Evolutionary conservation across 2,888 invertebrate genomes (phyloP).

Genomic region (Drosophila ezoana): DNA sequence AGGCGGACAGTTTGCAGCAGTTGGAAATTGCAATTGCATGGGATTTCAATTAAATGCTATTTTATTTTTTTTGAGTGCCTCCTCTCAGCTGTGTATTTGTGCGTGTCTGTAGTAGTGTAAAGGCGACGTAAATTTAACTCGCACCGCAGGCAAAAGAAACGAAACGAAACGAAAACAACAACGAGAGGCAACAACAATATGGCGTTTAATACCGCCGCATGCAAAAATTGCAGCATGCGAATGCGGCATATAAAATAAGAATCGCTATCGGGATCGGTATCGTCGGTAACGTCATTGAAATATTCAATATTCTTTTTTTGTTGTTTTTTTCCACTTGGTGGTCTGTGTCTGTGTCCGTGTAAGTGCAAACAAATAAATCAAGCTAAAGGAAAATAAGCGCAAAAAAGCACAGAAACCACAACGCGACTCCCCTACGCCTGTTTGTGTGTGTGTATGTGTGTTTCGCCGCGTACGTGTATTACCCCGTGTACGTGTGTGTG

Average conservation of each 20-base stretch:
- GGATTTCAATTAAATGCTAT: constrained; percentile 49
- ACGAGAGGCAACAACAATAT: constrained; percentile 62
- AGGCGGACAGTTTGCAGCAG: constrained; percentile 62
- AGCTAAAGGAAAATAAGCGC: constrained; percentile 44
- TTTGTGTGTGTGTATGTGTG: constrained; percentile 5
- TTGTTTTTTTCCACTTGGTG: constrained; percentile 44
- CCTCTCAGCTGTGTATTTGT: constrained; percentile 47
- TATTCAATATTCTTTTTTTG: constrained; percentile 38
- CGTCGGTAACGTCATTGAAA: constrained; percentile 33
- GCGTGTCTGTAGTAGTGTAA: constrained; percentile 43
- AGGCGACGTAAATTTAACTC: constrained; percentile 51
- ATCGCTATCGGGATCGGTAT: constrained; percentile 27
- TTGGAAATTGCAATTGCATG: constrained; percentile 61
- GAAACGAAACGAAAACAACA: constrained; percentile 41
- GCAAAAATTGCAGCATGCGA: constrained; percentile 58
- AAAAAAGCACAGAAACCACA: constrained; percentile 42
- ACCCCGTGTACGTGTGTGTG: constrained; percentile 5
- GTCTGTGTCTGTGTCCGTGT: constrained; percentile 24
- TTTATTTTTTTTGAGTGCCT: constrained; percentile 56
- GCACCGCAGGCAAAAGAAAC: constrained; percentile 37
- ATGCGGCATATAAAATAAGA: constrained; percentile 39
- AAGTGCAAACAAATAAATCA: constrained; percentile 44
- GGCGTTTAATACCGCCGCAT: constrained; percentile 64
- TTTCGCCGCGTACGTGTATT: not conserved
- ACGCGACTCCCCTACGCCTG: constrained; percentile 23